A percentile compares a stretch with the other conserved stretches of the same genome.
These are phyloP conservation scores for Siderastrea siderea DNA, from an alignment of 92 coral and sea anemone species.

Conservation along the genomic window DNA sequence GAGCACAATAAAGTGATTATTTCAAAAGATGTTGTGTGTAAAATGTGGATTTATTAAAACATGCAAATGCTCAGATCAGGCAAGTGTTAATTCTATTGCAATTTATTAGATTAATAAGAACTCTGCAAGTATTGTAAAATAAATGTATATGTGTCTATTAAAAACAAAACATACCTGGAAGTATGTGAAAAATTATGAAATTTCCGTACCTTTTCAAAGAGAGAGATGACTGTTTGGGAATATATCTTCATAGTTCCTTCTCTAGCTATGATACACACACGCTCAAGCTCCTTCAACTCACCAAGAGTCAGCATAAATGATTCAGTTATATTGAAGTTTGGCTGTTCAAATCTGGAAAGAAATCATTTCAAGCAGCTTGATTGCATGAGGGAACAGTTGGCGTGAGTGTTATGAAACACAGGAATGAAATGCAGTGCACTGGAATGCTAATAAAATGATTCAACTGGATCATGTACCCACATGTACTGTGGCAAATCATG, in stretches of 20 bases:
- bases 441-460: too few relatives aligned
- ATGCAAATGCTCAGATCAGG: too few relatives aligned
- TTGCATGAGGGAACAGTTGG: too few relatives aligned
- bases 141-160: not conserved
- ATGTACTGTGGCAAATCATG: too few relatives aligned
- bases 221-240: conserved; percentile 8
- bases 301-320: conserved; percentile 62
- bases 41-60: too few relatives aligned
- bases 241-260: conserved; percentile 41
- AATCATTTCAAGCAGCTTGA: not conserved
- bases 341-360: conserved; percentile 70
- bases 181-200: not conserved
- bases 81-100: too few relatives aligned
- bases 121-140: too few relatives aligned
- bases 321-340: conserved; percentile 61
- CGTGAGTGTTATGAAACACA: too few relatives aligned
- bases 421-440: too few relatives aligned
- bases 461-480: too few relatives aligned
- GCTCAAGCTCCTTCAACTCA: conserved; percentile 57
- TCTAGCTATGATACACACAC: conserved; percentile 69
- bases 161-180: not conserved
- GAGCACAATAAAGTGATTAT: not conserved
- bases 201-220: conserved; percentile 49
- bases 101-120: too few relatives aligned
- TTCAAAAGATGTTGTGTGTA: too few relatives aligned